A percentile compares a stretch with the other conserved stretches of the same genome.
phyloP scores from a whole-genome alignment of 2,113 vertebrate genomes.

The Thalassarche chlororhynchos region DNA sequence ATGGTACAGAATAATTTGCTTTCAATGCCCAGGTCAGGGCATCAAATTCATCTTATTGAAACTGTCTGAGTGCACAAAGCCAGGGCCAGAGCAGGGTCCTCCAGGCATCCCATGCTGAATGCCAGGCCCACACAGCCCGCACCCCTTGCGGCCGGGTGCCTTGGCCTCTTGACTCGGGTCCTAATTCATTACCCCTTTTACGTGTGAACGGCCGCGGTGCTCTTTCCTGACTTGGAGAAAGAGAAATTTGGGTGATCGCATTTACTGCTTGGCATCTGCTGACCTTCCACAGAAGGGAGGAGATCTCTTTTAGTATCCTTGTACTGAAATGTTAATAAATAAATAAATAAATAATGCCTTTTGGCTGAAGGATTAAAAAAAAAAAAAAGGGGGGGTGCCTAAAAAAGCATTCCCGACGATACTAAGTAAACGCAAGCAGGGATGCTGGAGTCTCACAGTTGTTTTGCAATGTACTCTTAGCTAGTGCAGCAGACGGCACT shows the following conservation, averaged over 20 bases:
- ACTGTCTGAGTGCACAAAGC: not conserved
- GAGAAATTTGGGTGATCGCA: fast-evolving
- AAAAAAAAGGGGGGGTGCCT: fast-evolving
- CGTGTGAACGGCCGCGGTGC: fast-evolving
- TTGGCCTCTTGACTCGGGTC: not conserved
- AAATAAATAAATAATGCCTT: not conserved
- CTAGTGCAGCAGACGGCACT: fast-evolving
- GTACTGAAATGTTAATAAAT: not conserved
- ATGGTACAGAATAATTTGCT: not conserved
- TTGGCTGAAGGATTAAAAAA: not conserved
- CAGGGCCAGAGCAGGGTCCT: not conserved
- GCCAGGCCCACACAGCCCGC: fast-evolving
- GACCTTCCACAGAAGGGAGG: not conserved
- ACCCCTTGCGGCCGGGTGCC: fast-evolving
- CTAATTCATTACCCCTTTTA: not conserved
- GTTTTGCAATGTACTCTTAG: not conserved
- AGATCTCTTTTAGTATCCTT: not conserved
- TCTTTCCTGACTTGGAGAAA: not conserved
- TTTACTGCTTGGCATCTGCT: not conserved
- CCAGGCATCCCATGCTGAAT: fast-evolving
- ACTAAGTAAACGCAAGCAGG: not conserved
- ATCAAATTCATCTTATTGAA: not conserved
- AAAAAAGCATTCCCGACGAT: fast-evolving
- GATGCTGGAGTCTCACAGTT: not conserved
- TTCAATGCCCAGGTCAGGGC: not conserved